These are phyloP conservation scores for Halesus radiatus DNA, from an alignment of 1,140 invertebrate genomes.

Conservation along the genomic window DNA sequence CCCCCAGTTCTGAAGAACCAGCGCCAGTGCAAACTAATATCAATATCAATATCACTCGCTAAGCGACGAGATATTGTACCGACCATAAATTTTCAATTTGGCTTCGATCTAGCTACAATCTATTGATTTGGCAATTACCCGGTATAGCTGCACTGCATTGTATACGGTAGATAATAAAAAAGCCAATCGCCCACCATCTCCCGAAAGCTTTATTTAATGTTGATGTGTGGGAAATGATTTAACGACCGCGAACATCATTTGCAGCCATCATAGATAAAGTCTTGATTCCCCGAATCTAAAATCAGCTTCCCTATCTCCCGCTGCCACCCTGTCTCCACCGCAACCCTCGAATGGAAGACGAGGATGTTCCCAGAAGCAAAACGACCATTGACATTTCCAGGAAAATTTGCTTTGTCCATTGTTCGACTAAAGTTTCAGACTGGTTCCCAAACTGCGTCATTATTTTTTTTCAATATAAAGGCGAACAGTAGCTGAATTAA, in stretches of 20 bases:
- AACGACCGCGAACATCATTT: constrained; percentile 2
- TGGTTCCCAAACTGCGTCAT: not conserved
- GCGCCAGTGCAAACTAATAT: no score
- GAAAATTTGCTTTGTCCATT: constrained; percentile 10
- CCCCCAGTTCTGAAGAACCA: no score
- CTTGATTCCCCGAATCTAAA: not conserved
- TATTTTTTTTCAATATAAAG: no score
- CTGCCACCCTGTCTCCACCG: not conserved
- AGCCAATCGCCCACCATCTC: no score
- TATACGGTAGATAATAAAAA: no score
- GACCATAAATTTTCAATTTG: no score
- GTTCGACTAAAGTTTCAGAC: not conserved
- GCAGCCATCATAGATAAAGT: not conserved
- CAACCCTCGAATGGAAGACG: not conserved
- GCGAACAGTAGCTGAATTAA: no score
- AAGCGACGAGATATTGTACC: no score
- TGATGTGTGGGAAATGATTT: not conserved
- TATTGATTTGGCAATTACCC: no score
- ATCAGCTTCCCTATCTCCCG: not conserved
- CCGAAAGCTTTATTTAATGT: not conserved
- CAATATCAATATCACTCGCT: no score
- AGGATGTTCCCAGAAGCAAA: not conserved
- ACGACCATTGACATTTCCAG: not conserved
- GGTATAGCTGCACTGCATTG: no score
- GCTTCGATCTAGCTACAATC: no score